Evolutionary conservation across 1,140 invertebrate genomes (phyloP).

Genomic region (Oscheius sp.): DNA sequence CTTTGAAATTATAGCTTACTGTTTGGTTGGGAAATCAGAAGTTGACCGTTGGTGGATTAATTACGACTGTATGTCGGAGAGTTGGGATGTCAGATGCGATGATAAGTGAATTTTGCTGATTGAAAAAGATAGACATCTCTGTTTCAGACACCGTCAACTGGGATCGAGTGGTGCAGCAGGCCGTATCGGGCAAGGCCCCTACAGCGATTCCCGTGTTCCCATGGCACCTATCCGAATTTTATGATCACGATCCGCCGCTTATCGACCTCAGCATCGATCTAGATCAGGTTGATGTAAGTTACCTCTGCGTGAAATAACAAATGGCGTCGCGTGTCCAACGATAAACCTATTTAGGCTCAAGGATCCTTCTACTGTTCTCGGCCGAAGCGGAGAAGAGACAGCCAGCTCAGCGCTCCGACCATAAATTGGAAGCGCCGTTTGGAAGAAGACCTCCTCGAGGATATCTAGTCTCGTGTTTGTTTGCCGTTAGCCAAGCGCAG

Average conservation of each 20-base stretch:
- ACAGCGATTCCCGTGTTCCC: constrained; percentile 52
- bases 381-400: constrained; percentile 19
- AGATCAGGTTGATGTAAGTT: constrained; percentile 41
- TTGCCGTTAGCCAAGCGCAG: no score
- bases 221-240: constrained; percentile 57
- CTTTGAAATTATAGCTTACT: constrained; percentile 41
- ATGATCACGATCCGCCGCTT: constrained; percentile 55
- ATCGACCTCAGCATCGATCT: constrained; percentile 55
- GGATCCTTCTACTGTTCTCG: constrained; percentile 34
- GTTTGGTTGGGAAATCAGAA: constrained; percentile 54
- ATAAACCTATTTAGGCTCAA: constrained; percentile 3
- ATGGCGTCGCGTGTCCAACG: no score
- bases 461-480: background rate
- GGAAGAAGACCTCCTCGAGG: constrained; percentile 15
- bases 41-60: constrained; percentile 49
- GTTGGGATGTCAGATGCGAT: constrained; percentile 56
- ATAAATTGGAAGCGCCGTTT: constrained; percentile 21
- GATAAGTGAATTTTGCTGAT: constrained; percentile 41
- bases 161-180: constrained; percentile 51
- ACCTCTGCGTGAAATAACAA: background rate
- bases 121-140: background rate
- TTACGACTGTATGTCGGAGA: constrained; percentile 53
- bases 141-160: constrained; percentile 53
- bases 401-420: constrained; percentile 26
- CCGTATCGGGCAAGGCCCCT: constrained; percentile 44